phyloP scores from a whole-genome alignment of 1,140 invertebrate species.

The Philotrypesis tridentata region DNA sequence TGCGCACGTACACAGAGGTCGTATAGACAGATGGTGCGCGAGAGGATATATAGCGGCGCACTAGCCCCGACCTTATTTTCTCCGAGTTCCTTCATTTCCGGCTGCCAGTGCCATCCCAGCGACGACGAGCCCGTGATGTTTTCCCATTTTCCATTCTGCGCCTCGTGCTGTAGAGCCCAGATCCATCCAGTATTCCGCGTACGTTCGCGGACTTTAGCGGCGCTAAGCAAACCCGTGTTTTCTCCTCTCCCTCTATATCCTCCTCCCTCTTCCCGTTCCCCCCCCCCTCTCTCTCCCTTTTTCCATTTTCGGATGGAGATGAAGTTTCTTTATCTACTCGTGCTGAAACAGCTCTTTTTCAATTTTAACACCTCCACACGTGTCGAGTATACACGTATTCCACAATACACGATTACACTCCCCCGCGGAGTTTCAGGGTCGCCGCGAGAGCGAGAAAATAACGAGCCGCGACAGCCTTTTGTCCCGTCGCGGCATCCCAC shows the following conservation, averaged over 20 bases:
- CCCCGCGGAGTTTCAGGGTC: too few species aligned
- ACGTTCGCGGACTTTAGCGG: background rate
- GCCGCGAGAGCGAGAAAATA: background rate
- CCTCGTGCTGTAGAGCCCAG: too few species aligned
- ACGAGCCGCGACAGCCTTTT: too few species aligned
- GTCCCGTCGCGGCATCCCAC: too few species aligned
- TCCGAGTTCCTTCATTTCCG: conserved; percentile 46
- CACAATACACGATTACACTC: too few species aligned
- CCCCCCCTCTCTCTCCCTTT: too few species aligned
- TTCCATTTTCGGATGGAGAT: background rate
- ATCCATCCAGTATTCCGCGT: background rate
- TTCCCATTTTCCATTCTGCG: conserved; percentile 2
- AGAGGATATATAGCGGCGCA: background rate
- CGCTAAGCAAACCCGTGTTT: too few species aligned
- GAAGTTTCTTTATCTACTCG: background rate
- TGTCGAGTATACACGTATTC: too few species aligned
- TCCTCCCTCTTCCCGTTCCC: too few species aligned
- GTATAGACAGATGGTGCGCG: background rate
- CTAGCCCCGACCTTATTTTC: conserved; percentile 42
- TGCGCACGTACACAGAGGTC: too few species aligned
- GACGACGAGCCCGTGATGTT: background rate
- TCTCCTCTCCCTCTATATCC: too few species aligned
- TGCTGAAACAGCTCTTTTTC: too few species aligned
- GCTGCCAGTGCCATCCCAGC: conserved; percentile 31
- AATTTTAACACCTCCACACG: background rate